Evolutionary conservation across 2,113 vertebrate species (phyloP), one percentile per base, ranked within the genome.

Genomic region (Myotis yumanensis): DNA sequence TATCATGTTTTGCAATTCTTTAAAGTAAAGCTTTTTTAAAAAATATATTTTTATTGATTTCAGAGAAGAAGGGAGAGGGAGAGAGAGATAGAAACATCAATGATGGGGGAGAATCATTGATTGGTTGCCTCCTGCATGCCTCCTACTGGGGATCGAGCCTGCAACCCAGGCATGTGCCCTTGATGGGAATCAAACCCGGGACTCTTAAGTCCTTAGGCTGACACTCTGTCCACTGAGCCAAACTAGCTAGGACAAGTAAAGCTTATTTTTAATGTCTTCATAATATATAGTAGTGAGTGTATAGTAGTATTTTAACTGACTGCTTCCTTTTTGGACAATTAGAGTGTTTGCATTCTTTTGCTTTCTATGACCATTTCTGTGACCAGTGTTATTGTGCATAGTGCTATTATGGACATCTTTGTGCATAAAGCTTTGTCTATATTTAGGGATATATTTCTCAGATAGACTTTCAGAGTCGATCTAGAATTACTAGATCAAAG

Each of bases 401-500:
- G 37, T 77, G n/a, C 54, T 84, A 0, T 88, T 93, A 40, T 16
- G 18, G n/a, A 77, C 15, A 48, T 90, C 48, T 90, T 76, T 89
- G 10, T 96, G 37, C 51, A 43, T 90, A 57, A 84, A 81, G 14
- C 46, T 90, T 80, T 79, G 51, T 80, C 57, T 90, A 0, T 73
- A 51, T 89, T 90, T 83, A 30, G 18, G 37, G 7, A 84, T 94
- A 46, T 84, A 79, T 40, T 88, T 18, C 22, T 82, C 25, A 83
- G 62, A 40, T 81, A 66, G 80, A 35, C 73, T 93, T 80, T 93
- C 66, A 93, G 54, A 93, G 35, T 79, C 30, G 20, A 12, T 96
- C 16, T 89, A 66, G 72, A 85, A 77, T 91, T 85, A 69, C 37
- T 51, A 40, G 32, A 85, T 90, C 25, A 93, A 90, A 92, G 57